These are phyloP conservation scores for Charanyca ferruginea DNA, from an alignment of 2,888 invertebrate species.

Conservation along the genomic window DNA sequence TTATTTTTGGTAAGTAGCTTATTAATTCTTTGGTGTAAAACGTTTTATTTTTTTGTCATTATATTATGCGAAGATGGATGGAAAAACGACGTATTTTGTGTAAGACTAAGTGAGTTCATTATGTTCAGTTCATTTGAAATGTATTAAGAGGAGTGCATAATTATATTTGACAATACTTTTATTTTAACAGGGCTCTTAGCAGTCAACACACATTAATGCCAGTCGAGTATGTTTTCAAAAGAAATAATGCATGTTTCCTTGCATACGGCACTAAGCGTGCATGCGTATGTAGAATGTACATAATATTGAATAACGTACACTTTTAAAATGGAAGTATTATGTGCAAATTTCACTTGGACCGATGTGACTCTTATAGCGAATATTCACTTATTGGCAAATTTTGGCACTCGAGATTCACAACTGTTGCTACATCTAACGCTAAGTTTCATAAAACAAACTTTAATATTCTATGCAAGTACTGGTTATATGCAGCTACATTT, in stretches of 20 bases:
- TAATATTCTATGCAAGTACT: slow-evolving; percentile 32
- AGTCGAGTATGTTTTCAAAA: slow-evolving; percentile 90
- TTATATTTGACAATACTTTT: slow-evolving; percentile 88
- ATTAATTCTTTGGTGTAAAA: slow-evolving; percentile 84
- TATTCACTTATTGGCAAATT: slow-evolving; percentile 77
- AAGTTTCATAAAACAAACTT: slow-evolving; percentile 38
- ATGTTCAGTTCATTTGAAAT: slow-evolving; percentile 86
- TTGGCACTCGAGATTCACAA: slow-evolving; percentile 75
- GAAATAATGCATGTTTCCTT: slow-evolving; percentile 89
- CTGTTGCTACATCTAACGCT: slow-evolving; percentile 60
- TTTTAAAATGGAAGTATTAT: slow-evolving; percentile 76
- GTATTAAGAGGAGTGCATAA: slow-evolving; percentile 83
- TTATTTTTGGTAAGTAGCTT: slow-evolving; percentile 84
- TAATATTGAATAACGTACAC: slow-evolving; percentile 79
- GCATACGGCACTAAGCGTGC: slow-evolving; percentile 88
- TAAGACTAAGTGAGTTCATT: slow-evolving; percentile 91
- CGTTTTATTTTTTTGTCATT: slow-evolving; percentile 86
- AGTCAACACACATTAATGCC: slow-evolving; percentile 91
- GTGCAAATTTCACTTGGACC: slow-evolving; percentile 76
- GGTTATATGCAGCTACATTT: slow-evolving; percentile 59
- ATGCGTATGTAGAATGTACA: slow-evolving; percentile 87
- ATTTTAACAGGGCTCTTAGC: slow-evolving; percentile 91
- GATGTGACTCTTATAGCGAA: slow-evolving; percentile 72
- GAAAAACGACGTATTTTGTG: slow-evolving; percentile 90
- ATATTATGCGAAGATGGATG: slow-evolving; percentile 90